Evolutionary conservation across 2,113 vertebrate species (phyloP).

Genomic region (Etheostoma cragini): DNA sequence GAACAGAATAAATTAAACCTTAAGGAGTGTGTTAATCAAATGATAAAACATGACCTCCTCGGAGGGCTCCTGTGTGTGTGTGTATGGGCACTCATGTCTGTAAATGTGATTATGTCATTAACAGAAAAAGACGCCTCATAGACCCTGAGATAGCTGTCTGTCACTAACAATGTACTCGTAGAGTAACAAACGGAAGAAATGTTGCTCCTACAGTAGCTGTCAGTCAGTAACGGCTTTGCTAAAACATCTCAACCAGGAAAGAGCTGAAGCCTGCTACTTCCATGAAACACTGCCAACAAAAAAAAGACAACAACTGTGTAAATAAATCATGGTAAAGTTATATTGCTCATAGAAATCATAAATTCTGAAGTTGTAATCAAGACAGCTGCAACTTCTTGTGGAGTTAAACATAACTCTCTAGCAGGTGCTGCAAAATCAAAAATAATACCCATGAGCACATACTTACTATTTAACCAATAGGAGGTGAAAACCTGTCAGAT

Average conservation of each 20-base stretch:
- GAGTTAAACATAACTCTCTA: not conserved
- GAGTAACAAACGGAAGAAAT: conserved; percentile 1
- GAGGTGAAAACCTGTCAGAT: not conserved
- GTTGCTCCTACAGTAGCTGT: conserved; percentile 12
- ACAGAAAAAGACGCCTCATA: conserved; percentile 29
- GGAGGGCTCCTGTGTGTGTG: conserved; percentile 8
- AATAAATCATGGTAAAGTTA: conserved; percentile 14
- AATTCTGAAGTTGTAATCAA: not conserved
- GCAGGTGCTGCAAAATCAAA: not conserved
- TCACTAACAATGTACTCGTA: not conserved
- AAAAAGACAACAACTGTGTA: conserved; percentile 1
- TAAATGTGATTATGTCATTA: conserved; percentile 25
- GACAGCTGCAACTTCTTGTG: not conserved
- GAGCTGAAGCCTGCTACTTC: conserved; percentile 14
- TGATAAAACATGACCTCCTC: conserved; percentile 10
- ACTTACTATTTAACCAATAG: not conserved
- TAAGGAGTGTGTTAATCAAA: conserved; percentile 11
- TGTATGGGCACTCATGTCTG: not conserved
- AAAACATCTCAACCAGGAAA: conserved; percentile 33
- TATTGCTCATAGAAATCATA: not conserved
- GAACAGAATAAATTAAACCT: conserved; percentile 56
- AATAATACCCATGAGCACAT: not conserved
- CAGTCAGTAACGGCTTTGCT: conserved; percentile 29
- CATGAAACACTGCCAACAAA: conserved; percentile 24
- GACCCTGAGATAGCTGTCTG: conserved; percentile 55